Base-by-base conservation (phyloP, 2,113 vertebrate species). In the Camelus bactrianus region DNA sequence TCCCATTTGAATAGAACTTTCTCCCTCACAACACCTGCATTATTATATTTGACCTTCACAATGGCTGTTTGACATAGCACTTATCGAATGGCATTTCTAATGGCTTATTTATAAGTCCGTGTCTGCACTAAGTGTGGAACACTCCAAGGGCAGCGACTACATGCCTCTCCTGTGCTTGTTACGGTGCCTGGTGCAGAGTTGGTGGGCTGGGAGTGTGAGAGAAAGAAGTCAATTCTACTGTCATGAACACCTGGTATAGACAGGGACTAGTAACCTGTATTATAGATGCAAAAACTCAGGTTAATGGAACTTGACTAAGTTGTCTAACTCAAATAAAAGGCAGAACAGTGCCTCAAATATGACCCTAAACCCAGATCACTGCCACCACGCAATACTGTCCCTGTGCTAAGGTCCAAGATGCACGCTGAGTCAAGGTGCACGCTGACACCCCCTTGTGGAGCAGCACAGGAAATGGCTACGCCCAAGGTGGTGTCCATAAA, bases 1-100 rank as follows among this genome's bases (percentile, higher is more conserved):
- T 95, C 48, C 28, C 6, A 30, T 81, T 92, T 50, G 16, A 95
- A 35, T 48, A 93, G 24, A 92, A 90, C 4, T 82, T 83, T 70
- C 42, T 28, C 50, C 35, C 20, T 84, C 24, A 56, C 6, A 65
- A 60, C 6, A 86, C 26, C 17, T 35, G 2, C 42, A 4, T 62
- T 76, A n/a, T 67, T 54, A 70, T 35, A 22, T 46, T 83, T 92
- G 83, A 88, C 69, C 30, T 94, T 94, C 52, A 38, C 56, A 58
- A 75, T 1, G 67, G 73, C 54, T 89, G 10, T 80, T 52, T 90
- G 17, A 48, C 8, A 56, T 15, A 67, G 10, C 17, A 54, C 38
- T 93, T 89, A 76, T 17, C 42, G 42, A 54, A 50, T 70, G 52
- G 14, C 28, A 79, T 62, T 89, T 92, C 56, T 64, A 56, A 84